Evolutionary conservation across 1,140 invertebrate species (phyloP).

Genomic region (Archivesica marissinica): DNA sequence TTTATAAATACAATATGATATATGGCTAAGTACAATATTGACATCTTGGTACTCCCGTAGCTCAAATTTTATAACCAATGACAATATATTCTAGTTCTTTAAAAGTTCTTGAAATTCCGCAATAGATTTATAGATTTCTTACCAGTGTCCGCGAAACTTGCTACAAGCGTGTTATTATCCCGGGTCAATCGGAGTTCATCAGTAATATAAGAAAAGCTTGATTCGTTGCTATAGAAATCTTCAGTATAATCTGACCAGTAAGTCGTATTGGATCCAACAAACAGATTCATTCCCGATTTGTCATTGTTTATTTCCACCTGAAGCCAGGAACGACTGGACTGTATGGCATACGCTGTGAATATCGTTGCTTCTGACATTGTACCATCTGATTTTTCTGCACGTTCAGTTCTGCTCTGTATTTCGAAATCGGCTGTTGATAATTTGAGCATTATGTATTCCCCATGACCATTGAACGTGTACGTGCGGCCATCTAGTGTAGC

Average conservation of each 20-base stretch:
- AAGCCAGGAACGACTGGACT: conserved; percentile 7
- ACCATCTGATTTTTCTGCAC: conserved; percentile 66
- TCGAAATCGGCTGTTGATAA: conserved; percentile 41
- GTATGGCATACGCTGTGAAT: conserved; percentile 22
- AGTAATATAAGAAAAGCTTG: neutral
- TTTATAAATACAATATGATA: too few relatives aligned
- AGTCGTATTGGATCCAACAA: conserved; percentile 1
- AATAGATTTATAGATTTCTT: neutral
- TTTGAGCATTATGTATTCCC: conserved; percentile 59
- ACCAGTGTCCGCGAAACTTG: conserved; percentile 19
- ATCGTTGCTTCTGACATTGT: conserved; percentile 33
- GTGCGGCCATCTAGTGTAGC: conserved; percentile 63
- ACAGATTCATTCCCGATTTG: conserved; percentile 40
- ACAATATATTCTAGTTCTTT: too few relatives aligned
- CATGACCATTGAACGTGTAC: conserved; percentile 70
- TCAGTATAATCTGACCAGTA: conserved; percentile 27
- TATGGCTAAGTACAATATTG: too few relatives aligned
- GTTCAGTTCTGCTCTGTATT: conserved; percentile 67
- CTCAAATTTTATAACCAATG: too few relatives aligned
- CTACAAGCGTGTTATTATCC: conserved; percentile 25
- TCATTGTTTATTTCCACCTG: conserved; percentile 28
- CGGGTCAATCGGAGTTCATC: neutral
- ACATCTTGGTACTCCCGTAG: too few relatives aligned
- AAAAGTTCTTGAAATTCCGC: too few relatives aligned
- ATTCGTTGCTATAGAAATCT: neutral